Base-by-base conservation (phyloP, 2,113 vertebrate species). In the Nothobranchius kuhntae region DNA sequence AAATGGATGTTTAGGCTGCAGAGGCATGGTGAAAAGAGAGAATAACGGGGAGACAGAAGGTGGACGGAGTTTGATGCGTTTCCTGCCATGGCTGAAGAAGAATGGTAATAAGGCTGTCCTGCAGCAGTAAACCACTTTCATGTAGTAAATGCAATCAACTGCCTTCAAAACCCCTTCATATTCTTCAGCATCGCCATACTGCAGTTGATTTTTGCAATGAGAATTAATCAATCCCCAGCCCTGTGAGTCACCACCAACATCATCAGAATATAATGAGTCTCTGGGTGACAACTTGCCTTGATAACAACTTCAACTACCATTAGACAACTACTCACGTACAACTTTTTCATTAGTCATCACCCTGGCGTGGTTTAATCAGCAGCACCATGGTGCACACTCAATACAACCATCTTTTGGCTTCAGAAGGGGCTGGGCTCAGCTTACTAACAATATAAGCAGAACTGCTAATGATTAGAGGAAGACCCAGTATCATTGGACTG, bases 271-370 rank as follows among this genome's bases (percentile, higher is more conserved):
- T 81, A 73, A 81, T 78, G 80, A 81, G 77, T 68, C 61, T 80
- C 26, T 0, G 53, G 46, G 55, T 69, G 75, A 82, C 78, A 68
- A 60, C 81, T 70, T 61, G 52, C 58, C 36, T 8, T 53, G 30
- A 64, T 64, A 84, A 80, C 74, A 85, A 87, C 72, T 80, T 82
- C 47, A 66, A 42, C 80, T 81, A 62, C 75, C 56, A 50, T 84
- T 72, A 83, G 75, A 69, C 67, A 53, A 44, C 57, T 24, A 30
- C 61, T 71, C 65, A 71, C n/a, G 17, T 63, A 54, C 24, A n/a
- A 51, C 70, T 75, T 77, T 77, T 72, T 74, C 73, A 74, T 74
- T 50, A 75, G 81, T 88, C 79, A 64, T 70, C 59, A 48, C 5
- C 3, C 5, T 30, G 58, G 61, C 52, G 36, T 14, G 57, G 21